A percentile compares a stretch with the other conserved stretches of the same genome.
Conservation (phyloP, 2,888 invertebrate species). For the Philereme transversata region DNA sequence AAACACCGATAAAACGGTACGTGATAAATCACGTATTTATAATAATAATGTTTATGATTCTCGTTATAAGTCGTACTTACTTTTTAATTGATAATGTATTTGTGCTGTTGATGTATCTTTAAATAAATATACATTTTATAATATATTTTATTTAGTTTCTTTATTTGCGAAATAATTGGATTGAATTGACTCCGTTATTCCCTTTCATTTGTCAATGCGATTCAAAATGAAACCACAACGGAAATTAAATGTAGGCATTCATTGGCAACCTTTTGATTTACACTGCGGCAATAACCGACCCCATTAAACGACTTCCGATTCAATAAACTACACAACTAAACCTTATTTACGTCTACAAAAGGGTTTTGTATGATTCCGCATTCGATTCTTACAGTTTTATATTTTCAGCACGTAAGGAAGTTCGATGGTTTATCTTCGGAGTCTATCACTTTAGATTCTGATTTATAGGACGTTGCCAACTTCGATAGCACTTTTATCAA, state of each 20-base stretch:
- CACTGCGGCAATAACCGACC: slow-evolving; percentile 46
- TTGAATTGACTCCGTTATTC: slow-evolving; percentile 30
- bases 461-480: too few species aligned
- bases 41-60: too few species aligned
- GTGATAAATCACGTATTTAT: too few species aligned
- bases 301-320: slow-evolving; percentile 33
- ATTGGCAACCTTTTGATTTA: slow-evolving; percentile 64
- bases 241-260: slow-evolving; percentile 65
- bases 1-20: too few species aligned
- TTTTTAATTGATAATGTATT: too few species aligned
- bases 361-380: background rate
- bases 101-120: too few species aligned
- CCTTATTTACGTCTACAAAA: slow-evolving; percentile 15
- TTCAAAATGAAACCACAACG: slow-evolving; percentile 56
- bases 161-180: slow-evolving; percentile 14
- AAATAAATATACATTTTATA: too few species aligned
- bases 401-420: slow-evolving; percentile 5
- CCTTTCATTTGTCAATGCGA: slow-evolving; percentile 58
- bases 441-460: too few species aligned
- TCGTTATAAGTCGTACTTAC: too few species aligned
- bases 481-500: too few species aligned
- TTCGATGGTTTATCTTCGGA: slow-evolving; percentile 4
- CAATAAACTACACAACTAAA: slow-evolving; percentile 31
- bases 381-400: background rate
- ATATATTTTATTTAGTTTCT: too few species aligned